Evolutionary conservation across 2,113 vertebrate species (phyloP).

Genomic region (Psephotus haematonotus): DNA sequence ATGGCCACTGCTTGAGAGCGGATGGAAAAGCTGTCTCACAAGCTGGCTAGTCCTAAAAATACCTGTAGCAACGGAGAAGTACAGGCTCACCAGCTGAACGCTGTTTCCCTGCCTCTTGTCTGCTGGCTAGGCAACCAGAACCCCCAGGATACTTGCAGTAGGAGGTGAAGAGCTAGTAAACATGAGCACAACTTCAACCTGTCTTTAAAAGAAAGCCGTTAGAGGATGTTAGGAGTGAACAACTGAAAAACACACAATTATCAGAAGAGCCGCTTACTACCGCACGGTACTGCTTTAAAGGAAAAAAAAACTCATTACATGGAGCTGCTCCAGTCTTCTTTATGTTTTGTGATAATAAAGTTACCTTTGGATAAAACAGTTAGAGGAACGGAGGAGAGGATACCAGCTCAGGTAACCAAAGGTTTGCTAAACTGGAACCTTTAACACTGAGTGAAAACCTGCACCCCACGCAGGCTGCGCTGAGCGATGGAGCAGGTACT

Average conservation of each 20-base stretch:
- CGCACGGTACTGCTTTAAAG: not conserved
- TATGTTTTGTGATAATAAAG: not conserved
- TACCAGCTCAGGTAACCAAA: not conserved
- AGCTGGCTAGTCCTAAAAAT: not conserved
- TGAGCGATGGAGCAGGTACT: not conserved
- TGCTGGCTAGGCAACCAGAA: not conserved
- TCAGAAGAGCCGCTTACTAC: not conserved
- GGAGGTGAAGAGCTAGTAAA: not conserved
- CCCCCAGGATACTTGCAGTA: not conserved
- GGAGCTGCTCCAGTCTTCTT: slow-evolving; percentile 36
- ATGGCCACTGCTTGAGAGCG: not conserved
- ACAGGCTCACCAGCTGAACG: not conserved
- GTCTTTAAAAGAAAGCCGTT: slow-evolving; percentile 2
- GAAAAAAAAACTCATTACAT: not conserved
- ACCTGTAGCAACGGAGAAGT: not conserved
- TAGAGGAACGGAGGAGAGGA: not conserved
- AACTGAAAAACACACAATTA: not conserved
- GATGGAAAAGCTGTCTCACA: not conserved
- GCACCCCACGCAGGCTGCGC: not conserved
- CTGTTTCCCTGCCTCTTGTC: not conserved
- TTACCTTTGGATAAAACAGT: not conserved
- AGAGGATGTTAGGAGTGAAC: not conserved
- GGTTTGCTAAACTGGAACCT: not conserved
- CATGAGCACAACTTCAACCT: not conserved
- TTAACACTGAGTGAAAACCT: not conserved